These are phyloP conservation scores for Calephelis virginiensis DNA, from an alignment of 1,140 invertebrate genomes.

Conservation along the genomic window DNA sequence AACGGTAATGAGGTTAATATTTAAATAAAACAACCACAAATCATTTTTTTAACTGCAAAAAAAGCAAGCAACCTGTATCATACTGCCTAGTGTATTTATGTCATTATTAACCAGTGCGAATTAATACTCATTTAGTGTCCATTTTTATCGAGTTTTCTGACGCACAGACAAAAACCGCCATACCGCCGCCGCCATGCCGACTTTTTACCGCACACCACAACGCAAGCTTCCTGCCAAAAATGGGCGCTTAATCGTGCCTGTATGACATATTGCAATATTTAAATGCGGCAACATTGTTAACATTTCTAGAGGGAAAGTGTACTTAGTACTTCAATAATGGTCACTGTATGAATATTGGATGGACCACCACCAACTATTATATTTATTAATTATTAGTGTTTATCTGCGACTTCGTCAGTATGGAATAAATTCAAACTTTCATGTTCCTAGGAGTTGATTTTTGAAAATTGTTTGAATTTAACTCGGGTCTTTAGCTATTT, in stretches of 20 bases:
- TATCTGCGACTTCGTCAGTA: no score
- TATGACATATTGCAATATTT: conserved; percentile 39
- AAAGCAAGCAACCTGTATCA: conserved; percentile 49
- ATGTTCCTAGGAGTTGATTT: no score
- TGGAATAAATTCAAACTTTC: no score
- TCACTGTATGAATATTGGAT: no score
- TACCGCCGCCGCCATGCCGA: conserved; percentile 38
- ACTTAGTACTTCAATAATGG: neutral
- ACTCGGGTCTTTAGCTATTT: no score
- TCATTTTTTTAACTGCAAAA: conserved; percentile 2
- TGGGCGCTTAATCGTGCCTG: conserved; percentile 43
- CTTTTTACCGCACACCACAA: conserved; percentile 37
- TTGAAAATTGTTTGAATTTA: no score
- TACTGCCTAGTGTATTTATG: conserved; percentile 69
- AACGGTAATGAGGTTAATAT: conserved; percentile 16
- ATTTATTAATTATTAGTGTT: no score
- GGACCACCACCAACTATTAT: no score
- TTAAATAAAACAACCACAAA: no score
- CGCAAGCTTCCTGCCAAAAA: conserved; percentile 49
- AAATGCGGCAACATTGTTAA: conserved; percentile 28
- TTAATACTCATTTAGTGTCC: conserved; percentile 75
- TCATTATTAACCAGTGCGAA: conserved; percentile 75
- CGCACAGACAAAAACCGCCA: conserved; percentile 51
- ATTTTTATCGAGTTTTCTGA: conserved; percentile 65
- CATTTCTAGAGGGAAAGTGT: neutral